Evolutionary conservation across 2,888 invertebrate genomes (phyloP), one percentile per base, ranked within the genome.

Genomic region (Nomada fucata): DNA sequence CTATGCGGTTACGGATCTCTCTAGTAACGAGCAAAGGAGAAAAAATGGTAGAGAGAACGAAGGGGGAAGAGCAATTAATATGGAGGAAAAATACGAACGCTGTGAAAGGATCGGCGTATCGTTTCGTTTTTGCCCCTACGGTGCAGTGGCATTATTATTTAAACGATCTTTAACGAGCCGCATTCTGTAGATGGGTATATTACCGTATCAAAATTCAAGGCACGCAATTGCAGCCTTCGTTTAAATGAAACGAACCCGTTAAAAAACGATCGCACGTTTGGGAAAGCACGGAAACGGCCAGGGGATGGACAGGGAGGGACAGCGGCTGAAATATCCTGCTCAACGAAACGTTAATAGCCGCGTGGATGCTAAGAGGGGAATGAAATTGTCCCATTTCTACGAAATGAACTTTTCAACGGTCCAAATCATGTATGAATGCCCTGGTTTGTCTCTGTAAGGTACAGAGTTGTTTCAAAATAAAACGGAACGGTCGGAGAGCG

Each of bases 121-220:
- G 69, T 42, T 61, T 79, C 61, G 70, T 47, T 47, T 47, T 47
- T 15, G 13, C 47, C 10, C 13, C 47, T 10, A 15, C 47, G 47
- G 2, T 13, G 13, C 15, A 11, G 11, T 47, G 10, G 15, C 11
- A 47, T 47, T 47, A 84, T 79, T 76, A 84, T 83, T 36, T 83
- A 84, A 83, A 61, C 67, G 76, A 61, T 5, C 55, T 70, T 63
- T 76, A 83, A 83, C 79, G 83, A 84, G 76, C 57, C 50, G 70
- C 73, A 59, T 79, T 83, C 70, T 73, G 29, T 36, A 69, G 26
- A 23, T 26, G 20, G 26, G 69, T n/a, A 50, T 60, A 71, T 74
- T 47, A 63, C 50, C 60, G 61, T 63, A 76, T 84, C 57, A 74
- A 69, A 76, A 82, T 85, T 74, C 78, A 50, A 20, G 44, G 63